Conservation (phyloP, 2,113 vertebrate species). For the Polyodon spathula region DNA sequence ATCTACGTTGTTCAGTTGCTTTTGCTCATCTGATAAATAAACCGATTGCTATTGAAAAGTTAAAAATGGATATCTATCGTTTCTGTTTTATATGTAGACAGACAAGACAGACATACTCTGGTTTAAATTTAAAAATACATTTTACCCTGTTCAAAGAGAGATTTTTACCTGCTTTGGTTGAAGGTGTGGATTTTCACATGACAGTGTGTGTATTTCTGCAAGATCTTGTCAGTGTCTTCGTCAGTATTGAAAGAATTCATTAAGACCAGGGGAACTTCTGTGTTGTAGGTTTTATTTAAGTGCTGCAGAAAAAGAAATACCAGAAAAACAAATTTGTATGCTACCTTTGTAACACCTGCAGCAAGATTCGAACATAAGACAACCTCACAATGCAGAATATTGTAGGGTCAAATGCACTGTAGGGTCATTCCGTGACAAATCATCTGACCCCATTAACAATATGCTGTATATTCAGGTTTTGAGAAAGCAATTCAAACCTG, state of each 20-base stretch:
- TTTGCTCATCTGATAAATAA: too few species aligned
- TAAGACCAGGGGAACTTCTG: slow-evolving; percentile 84
- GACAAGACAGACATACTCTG: too few species aligned
- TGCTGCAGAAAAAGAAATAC: slow-evolving; percentile 54
- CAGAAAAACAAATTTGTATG: neutral
- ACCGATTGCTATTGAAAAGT: too few species aligned
- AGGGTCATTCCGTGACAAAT: too few species aligned
- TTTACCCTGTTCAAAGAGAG: neutral
- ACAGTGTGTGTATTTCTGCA: slow-evolving; percentile 92
- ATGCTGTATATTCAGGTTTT: too few species aligned
- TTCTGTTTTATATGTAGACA: too few species aligned
- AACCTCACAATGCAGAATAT: neutral
- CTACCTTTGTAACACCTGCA: neutral
- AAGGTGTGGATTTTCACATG: slow-evolving; percentile 90
- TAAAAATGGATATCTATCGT: too few species aligned
- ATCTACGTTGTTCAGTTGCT: too few species aligned
- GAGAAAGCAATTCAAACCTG: too few species aligned
- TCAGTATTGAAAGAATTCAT: slow-evolving; percentile 98
- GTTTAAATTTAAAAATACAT: too few species aligned
- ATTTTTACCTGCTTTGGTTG: slow-evolving; percentile 91
- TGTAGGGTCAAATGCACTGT: neutral
- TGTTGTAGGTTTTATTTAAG: slow-evolving; percentile 82
- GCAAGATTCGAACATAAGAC: too few species aligned
- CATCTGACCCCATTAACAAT: too few species aligned
- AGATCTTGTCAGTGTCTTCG: slow-evolving; percentile 93